Evolutionary conservation across 2,888 invertebrate genomes (phyloP), one percentile per base, ranked within the genome.

Genomic region (Cheilosia impressa): DNA sequence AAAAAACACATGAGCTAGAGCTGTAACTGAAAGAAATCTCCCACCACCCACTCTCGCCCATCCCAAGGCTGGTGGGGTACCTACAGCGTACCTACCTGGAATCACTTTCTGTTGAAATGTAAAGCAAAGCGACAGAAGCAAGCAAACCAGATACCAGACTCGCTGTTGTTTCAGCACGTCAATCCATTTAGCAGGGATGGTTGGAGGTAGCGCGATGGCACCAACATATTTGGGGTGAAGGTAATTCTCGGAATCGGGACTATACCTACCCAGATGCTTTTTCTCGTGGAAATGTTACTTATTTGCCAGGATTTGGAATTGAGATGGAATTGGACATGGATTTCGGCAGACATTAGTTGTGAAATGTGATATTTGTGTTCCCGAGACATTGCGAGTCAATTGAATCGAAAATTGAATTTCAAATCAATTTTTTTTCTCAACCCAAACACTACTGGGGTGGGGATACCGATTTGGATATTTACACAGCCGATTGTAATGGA

Each of bases 31-130:
- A 31, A 17, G 9, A 31, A 43, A 45, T 27, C 50, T 50, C 4
- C 50, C 38, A 65, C 15, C 34, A 22, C 15, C 38, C 31, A 9
- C 38, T 7, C 53, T 24, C 3, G 27, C 7, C 27, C 6, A 24
- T 1, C 27, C 27, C 1, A 19, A 19, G 1, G n/a, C 22, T 27
- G 24, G 47, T 17, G 22, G 41, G 24, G 17, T 4, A 22, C 50
- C 5, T 13, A 13, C 13, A 2, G 38, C 13, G 9, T 17, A 55
- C 17, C 7, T 72, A 62, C 19, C 50, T 24, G 62, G 9, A 62
- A 72, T 72, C 72, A 53, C 43, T 62, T 72, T 62, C 31, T 62
- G 31, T 31, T 24, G 62, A 72, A 62, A 72, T 72, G 52, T 43
- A n/a, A 58, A 58, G 47, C 71, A 72, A 72, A 53, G 52, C 71